These are phyloP conservation scores for Hemiscyllium ocellatum DNA, from an alignment of 2,113 vertebrate genomes.

Conservation along the genomic window DNA sequence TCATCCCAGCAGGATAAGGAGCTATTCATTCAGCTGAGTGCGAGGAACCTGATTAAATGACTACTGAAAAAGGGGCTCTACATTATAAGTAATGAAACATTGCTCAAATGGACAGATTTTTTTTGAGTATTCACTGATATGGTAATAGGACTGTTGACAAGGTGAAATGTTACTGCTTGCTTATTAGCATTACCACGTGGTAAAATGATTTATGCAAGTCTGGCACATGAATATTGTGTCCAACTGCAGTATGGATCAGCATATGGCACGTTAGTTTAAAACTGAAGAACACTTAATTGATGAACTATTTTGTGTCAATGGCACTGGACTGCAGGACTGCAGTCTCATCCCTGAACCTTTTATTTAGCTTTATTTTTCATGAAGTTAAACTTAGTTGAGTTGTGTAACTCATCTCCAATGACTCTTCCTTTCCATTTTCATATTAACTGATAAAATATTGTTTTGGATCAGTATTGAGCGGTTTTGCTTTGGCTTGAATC, in stretches of 20 bases:
- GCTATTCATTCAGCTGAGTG: constrained; percentile 35
- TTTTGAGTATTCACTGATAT: constrained; percentile 31
- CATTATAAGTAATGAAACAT: constrained; percentile 37
- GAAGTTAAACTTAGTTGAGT: background rate
- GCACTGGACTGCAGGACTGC: background rate
- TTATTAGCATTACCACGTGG: constrained; percentile 26
- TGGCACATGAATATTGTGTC: constrained; percentile 25
- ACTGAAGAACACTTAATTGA: constrained; percentile 6
- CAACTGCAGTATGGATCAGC: constrained; percentile 9
- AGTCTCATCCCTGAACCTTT: no score
- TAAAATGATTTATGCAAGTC: constrained; percentile 14
- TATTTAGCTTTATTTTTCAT: background rate
- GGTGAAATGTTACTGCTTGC: constrained; percentile 33
- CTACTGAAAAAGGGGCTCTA: constrained; percentile 8
- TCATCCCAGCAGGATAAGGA: constrained; percentile 33
- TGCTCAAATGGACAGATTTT: constrained; percentile 36
- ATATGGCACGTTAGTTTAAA: constrained; percentile 24
- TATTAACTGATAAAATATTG: background rate
- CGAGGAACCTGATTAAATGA: constrained; percentile 35
- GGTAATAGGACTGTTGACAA: constrained; percentile 31
- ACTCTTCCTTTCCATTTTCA: background rate
- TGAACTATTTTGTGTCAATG: constrained; percentile 21
- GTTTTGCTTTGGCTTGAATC: background rate
- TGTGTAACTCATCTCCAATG: background rate
- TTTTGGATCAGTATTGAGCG: background rate